Conservation (phyloP, 2,797 vertebrate genomes). For the Spinibarbus caldwelli region DNA sequence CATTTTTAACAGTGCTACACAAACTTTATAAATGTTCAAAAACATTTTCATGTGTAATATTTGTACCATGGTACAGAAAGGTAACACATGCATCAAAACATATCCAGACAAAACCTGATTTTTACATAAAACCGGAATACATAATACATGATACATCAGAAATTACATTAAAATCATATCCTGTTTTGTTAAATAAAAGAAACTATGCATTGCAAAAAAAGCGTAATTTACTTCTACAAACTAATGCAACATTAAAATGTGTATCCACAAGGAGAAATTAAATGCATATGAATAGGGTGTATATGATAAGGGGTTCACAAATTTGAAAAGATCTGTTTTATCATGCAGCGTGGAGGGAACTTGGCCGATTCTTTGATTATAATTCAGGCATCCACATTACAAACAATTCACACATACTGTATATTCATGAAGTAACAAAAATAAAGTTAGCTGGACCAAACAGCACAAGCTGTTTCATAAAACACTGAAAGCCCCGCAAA, state of each 20-base stretch:
- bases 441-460: neutral
- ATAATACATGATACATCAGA: neutral
- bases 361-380: neutral
- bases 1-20: neutral
- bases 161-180: neutral
- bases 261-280: slow-evolving; percentile 1
- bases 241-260: slow-evolving; percentile 1
- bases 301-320: neutral
- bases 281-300: slow-evolving; percentile 1
- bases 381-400: slow-evolving; percentile 4
- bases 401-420: slow-evolving; percentile 14
- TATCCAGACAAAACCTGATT: neutral
- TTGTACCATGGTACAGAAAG: slow-evolving; percentile 14
- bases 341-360: slow-evolving; percentile 3
- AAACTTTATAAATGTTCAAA: slow-evolving; percentile 24
- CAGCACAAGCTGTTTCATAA: neutral
- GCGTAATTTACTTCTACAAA: neutral
- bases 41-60: neutral
- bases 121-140: neutral
- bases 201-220: slow-evolving; percentile 2
- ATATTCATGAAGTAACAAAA: neutral
- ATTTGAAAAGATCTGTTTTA: slow-evolving; percentile 1
- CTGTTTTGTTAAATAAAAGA: neutral
- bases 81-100: slow-evolving; percentile 24
- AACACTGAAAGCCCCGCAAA: neutral